Evolutionary conservation across 2,888 invertebrate genomes (phyloP), one percentile per base, ranked within the genome.

Genomic region (Dasypogon diadema): DNA sequence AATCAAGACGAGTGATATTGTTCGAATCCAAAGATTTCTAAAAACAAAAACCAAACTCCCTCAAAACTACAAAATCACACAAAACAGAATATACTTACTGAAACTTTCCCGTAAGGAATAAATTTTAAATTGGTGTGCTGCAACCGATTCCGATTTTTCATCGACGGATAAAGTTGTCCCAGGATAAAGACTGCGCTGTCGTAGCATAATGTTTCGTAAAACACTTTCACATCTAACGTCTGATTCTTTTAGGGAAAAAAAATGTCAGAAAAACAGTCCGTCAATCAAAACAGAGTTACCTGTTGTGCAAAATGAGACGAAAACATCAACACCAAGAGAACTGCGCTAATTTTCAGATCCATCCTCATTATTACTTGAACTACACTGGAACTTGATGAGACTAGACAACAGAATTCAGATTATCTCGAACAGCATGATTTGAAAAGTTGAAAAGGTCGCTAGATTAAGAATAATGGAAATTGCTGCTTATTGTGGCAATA

Each of bases 81-180:
- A n/a, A 30, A 16, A 48, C 24, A 70, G 54, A 22, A n/a, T n/a
- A n/a, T 16, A 26, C 65, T 21, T 24, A 55, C 30, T 14, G n/a
- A 26, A 2, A 85, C 86, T 79, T 86, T 84, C 22, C 86, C 86
- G 58, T 83, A 86, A 1, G 86, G 86, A 75, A 85, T 82, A 5
- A 86, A 80, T 74, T 83, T 78, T 5, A 86, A 79, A 21, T 84
- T 81, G 0, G 81, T 81, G 58, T 80, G 79, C 1, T 80, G 75
- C 75, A 82, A 79, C 77, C 82, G 82, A 22, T 79, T 79, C n/a
- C 82, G 81, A 1, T 79, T 76, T 2, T 72, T 68, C 78, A 85
- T 82, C 1, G 83, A 80, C 24, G 78, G 79, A 56, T 81, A 79
- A 0, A 86, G 79, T 42, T 83, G 81, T 14, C 79, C 79, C 0